Evolutionary conservation across 1,140 invertebrate genomes (phyloP).

Genomic region (Drosophila neocordata): DNA sequence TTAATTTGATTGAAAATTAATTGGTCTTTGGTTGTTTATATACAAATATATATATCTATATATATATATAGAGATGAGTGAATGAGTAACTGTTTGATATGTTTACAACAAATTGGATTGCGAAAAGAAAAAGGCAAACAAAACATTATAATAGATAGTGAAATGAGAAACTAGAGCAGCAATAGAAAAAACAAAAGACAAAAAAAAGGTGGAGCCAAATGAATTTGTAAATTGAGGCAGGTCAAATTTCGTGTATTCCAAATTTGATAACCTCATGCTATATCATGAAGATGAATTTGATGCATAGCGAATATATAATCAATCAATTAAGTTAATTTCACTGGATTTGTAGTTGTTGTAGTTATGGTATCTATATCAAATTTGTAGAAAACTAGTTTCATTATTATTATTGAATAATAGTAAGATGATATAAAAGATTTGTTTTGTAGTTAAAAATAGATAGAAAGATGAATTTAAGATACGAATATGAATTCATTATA

Average conservation of each 20-base stretch:
- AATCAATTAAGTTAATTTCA: conserved; percentile 1
- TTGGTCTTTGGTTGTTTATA: conserved; percentile 24
- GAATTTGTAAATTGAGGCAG: conserved; percentile 43
- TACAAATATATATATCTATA: no score
- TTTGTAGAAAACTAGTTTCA: background rate
- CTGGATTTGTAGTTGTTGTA: background rate
- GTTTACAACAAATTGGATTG: conserved; percentile 54
- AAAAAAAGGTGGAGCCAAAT: conserved; percentile 17
- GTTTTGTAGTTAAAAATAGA: no score
- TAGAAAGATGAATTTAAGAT: no score
- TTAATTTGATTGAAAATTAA: conserved; percentile 72
- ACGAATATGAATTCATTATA: no score
- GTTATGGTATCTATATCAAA: background rate
- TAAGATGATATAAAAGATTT: no score
- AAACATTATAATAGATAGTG: conserved; percentile 9
- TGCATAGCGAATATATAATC: background rate
- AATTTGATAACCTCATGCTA: background rate
- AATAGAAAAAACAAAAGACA: background rate
- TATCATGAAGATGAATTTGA: background rate
- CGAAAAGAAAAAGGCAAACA: conserved; percentile 37
- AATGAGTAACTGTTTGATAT: conserved; percentile 35
- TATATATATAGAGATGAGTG: conserved; percentile 31
- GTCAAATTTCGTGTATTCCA: conserved; percentile 36
- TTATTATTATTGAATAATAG: no score
- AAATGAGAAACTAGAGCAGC: conserved; percentile 45